Percentiles rank a stretch among this genome's conserved stretches.
These are phyloP conservation scores for Ochlodes sylvanus DNA, from an alignment of 2,888 invertebrate genomes.

Conservation along the genomic window DNA sequence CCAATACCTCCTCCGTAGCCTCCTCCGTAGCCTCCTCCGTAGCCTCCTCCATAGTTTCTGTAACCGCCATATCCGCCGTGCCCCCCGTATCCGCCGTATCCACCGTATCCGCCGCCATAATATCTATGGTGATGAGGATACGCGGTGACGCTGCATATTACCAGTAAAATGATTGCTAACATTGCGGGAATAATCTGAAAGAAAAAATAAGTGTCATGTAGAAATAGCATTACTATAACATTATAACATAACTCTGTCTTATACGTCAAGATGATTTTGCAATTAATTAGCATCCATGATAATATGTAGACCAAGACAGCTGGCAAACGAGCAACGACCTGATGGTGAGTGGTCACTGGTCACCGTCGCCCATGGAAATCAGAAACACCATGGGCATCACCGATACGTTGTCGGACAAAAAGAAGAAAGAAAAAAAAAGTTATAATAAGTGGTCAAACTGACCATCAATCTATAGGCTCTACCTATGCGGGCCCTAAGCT, in stretches of 20 bases:
- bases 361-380: too few relatives aligned
- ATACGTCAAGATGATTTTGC: neutral
- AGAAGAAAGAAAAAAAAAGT: too few relatives aligned
- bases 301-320: too few relatives aligned
- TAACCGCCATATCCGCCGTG: slow-evolving; percentile 1
- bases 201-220: neutral
- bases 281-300: too few relatives aligned
- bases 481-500: too few relatives aligned
- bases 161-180: neutral
- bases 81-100: neutral
- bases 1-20: slow-evolving; percentile 8
- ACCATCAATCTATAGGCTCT: too few relatives aligned
- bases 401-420: too few relatives aligned
- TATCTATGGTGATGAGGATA: neutral
- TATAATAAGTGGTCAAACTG: too few relatives aligned
- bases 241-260: too few relatives aligned
- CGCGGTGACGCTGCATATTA: neutral
- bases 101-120: neutral
- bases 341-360: too few relatives aligned
- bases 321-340: too few relatives aligned
- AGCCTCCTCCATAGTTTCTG: neutral
- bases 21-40: slow-evolving; percentile 13
- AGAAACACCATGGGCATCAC: too few relatives aligned
- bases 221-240: neutral
- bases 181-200: slow-evolving; percentile 1